Conservation (phyloP, 1,140 invertebrate species). For the Leptopilina boulardi region DNA sequence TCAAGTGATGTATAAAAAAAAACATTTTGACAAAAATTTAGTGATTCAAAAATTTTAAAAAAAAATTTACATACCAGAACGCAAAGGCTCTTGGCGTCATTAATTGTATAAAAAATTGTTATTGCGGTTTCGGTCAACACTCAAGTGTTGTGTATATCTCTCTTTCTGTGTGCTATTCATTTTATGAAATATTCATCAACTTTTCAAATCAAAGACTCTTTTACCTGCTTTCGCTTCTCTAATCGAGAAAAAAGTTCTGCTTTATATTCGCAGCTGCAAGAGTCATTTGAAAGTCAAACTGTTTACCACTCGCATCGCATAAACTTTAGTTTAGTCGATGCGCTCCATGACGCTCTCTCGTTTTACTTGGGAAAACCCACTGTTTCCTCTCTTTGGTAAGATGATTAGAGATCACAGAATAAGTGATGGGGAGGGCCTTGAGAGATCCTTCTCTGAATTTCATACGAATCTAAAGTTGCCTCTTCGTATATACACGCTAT, state of each 20-base stretch:
- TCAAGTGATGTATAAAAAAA: no score
- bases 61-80: background rate
- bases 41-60: background rate
- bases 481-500: no score
- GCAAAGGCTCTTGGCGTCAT: background rate
- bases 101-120: background rate
- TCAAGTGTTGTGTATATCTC: slow-evolving; percentile 1
- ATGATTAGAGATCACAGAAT: slow-evolving; percentile 19
- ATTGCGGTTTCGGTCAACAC: slow-evolving; percentile 18
- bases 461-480: background rate
- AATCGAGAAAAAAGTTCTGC: slow-evolving; percentile 25
- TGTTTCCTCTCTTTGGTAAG: background rate
- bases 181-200: slow-evolving; percentile 27
- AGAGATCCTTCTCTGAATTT: slow-evolving; percentile 10
- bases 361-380: background rate
- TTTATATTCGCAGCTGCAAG: slow-evolving; percentile 24
- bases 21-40: background rate
- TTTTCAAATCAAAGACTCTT: slow-evolving; percentile 29
- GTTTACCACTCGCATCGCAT: slow-evolving; percentile 25
- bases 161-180: slow-evolving; percentile 5
- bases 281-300: slow-evolving; percentile 33
- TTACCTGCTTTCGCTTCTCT: slow-evolving; percentile 19
- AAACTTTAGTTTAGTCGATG: slow-evolving; percentile 19
- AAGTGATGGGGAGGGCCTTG: background rate
- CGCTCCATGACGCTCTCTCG: background rate